These are phyloP conservation scores for Sylvia borin DNA, from an alignment of 2,797 vertebrate genomes.

Conservation along the genomic window DNA sequence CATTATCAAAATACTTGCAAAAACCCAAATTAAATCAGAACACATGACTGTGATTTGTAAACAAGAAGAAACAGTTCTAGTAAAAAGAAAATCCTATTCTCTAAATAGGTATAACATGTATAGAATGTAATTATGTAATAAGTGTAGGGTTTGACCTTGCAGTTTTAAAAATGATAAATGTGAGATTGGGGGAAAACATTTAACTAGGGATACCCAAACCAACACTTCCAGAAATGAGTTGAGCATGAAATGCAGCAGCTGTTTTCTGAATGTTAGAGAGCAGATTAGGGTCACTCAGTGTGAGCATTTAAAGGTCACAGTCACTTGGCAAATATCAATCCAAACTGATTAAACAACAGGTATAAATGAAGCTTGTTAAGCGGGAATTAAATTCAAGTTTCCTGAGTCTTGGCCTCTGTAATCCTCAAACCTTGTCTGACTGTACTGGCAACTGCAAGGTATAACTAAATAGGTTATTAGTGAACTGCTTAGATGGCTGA, in stretches of 20 bases:
- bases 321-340: background rate
- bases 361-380: background rate
- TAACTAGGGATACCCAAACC: background rate
- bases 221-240: background rate
- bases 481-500: background rate
- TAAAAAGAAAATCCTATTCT: background rate
- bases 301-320: background rate
- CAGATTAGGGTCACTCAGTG: background rate
- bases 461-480: background rate
- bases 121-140: background rate
- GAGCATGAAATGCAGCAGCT: background rate
- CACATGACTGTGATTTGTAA: background rate
- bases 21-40: background rate
- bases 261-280: background rate
- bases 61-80: background rate
- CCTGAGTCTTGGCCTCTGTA: background rate
- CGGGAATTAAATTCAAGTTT: background rate
- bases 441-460: background rate
- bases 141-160: background rate
- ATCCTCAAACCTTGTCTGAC: background rate
- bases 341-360: background rate
- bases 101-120: background rate
- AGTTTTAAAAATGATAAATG: background rate
- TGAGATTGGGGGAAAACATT: background rate
- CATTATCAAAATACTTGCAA: background rate